Evolutionary conservation across 1,140 invertebrate species (phyloP), one percentile per base, ranked within the genome.

Genomic region (Drosophila carrolli): DNA sequence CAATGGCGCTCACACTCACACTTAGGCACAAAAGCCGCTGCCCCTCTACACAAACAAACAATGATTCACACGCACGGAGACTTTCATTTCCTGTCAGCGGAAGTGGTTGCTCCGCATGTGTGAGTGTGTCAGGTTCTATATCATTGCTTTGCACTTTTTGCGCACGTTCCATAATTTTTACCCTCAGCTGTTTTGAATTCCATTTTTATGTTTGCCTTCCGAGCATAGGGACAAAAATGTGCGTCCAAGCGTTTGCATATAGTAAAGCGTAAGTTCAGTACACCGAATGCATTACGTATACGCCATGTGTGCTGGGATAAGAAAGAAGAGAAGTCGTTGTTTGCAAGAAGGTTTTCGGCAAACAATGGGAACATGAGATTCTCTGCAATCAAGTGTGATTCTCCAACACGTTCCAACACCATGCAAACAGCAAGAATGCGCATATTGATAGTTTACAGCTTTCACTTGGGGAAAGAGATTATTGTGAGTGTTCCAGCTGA

Each of bases 161-260:
- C 48, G 62, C 75, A 88, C 75, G 78, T 81, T 85, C 16, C 29
- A 62, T 75, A 73, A 78, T 76, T 88, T 79, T 62, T 76, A 72
- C 46, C 43, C 75, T 70, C 67, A 74, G 62, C 79, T 88, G 57
- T 83, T 88, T 82, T 82, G 75, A 79, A 88, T 88, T 88, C 76
- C 59, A 79, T 73, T 79, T 85, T 76, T 66, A 35, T 63, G 55
- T 44, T 60, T 63, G 38, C 10, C 14, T 63, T 46, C 14, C 35
- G 1, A 10, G 4, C 14, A 41, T 32, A 23, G 29, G 13, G 32
- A n/a, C 27, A 35, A 59, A 27, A 60, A 60, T n/a, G 37, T 50
- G 27, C 48, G 47, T 8, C 47, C 47, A 50, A 7, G 43, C 43
- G 16, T 50, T 32, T 50, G 29, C 4, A 51, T 51, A 14, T 51